Conservation (phyloP, 1,140 invertebrate genomes). For the Heliconius hewitsoni region DNA sequence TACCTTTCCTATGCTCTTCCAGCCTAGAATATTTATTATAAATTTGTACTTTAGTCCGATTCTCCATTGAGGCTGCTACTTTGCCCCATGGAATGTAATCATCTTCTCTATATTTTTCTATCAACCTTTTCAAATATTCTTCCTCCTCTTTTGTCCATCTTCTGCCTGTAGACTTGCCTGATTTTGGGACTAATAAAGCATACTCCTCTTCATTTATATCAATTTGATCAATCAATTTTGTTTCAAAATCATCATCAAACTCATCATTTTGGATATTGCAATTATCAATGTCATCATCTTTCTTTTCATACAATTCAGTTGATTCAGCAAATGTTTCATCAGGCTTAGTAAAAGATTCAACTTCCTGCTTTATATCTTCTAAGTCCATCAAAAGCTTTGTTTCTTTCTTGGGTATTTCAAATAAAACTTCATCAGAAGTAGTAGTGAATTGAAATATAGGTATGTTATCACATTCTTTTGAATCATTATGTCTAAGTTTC, state of each 20-base stretch:
- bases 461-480: constrained; percentile 43
- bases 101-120: constrained; percentile 82
- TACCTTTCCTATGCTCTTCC: constrained; percentile 81
- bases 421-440: constrained; percentile 45
- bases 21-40: constrained; percentile 82
- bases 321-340: constrained; percentile 13
- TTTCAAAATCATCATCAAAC: constrained; percentile 17
- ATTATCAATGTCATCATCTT: constrained; percentile 38
- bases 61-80: constrained; percentile 82
- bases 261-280: constrained; percentile 42
- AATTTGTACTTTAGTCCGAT: constrained; percentile 83
- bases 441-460: constrained; percentile 54
- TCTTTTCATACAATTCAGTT: constrained; percentile 24
- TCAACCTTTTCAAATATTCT: constrained; percentile 77
- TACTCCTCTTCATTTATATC: constrained; percentile 62
- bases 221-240: constrained; percentile 34
- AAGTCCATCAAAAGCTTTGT: constrained; percentile 14
- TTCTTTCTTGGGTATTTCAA: constrained; percentile 35
- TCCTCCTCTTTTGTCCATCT: constrained; percentile 85
- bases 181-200: constrained; percentile 58
- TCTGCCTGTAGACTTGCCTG: constrained; percentile 41
- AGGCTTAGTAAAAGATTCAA: constrained; percentile 4
- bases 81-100: constrained; percentile 85
- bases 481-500: constrained; percentile 42
- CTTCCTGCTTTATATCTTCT: constrained; percentile 30